Conservation (phyloP, 2,888 invertebrate genomes). For the Boloria euphrosyne region DNA sequence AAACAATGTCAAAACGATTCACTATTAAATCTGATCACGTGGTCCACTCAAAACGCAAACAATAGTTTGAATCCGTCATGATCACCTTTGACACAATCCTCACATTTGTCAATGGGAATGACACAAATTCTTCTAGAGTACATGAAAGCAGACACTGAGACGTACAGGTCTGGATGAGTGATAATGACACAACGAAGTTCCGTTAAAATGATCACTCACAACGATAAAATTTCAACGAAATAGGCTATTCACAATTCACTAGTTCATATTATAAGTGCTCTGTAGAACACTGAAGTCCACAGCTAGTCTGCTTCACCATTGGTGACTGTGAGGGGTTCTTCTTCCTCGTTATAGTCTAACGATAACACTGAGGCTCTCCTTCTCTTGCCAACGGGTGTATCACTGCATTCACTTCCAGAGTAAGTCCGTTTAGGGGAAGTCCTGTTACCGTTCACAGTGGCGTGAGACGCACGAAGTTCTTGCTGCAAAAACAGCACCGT, state of each 20-base stretch:
- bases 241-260: constrained; percentile 50
- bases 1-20: constrained; percentile 79
- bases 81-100: constrained; percentile 70
- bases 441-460: constrained; percentile 68
- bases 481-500: constrained; percentile 97
- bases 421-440: constrained; percentile 66
- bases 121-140: constrained; percentile 41
- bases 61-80: constrained; percentile 62
- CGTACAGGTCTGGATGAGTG: constrained; percentile 49
- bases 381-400: constrained; percentile 83
- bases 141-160: constrained; percentile 26
- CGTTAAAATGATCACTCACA: constrained; percentile 62
- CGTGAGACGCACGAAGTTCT: constrained; percentile 90
- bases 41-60: constrained; percentile 78
- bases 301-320: constrained; percentile 85
- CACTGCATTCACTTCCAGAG: constrained; percentile 71
- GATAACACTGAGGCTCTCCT: constrained; percentile 87
- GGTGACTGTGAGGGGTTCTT: constrained; percentile 86
- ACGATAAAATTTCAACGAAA: constrained; percentile 20
- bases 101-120: constrained; percentile 73
- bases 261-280: constrained; percentile 60
- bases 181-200: constrained; percentile 46
- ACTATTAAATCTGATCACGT: constrained; percentile 75
- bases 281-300: constrained; percentile 55
- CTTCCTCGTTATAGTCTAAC: constrained; percentile 88